Evolutionary conservation across 2,113 vertebrate genomes (phyloP).

Genomic region (Mobula hypostoma): DNA sequence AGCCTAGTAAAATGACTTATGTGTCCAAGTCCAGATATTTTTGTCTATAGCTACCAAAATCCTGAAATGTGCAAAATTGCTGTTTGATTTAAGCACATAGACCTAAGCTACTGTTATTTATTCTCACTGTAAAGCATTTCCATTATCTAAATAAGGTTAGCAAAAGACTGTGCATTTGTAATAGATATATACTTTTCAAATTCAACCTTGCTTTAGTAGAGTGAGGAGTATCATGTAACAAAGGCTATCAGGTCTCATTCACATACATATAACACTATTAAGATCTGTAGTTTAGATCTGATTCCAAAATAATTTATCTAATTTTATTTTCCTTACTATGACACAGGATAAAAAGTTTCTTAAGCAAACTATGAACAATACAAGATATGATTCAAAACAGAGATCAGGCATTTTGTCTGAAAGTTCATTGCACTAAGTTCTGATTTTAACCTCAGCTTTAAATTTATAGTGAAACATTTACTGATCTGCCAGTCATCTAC

Average conservation of each 20-base stretch:
- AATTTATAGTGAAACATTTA: neutral
- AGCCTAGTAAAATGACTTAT: neutral
- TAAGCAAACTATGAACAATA: neutral
- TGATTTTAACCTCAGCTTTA: neutral
- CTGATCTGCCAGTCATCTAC: neutral
- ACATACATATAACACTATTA: neutral
- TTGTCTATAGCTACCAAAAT: neutral
- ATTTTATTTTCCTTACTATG: neutral
- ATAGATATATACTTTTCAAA: too few relatives aligned
- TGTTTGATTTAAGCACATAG: neutral
- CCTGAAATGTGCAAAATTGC: neutral
- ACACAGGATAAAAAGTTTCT: conserved; percentile 7
- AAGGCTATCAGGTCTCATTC: neutral
- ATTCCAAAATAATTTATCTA: neutral
- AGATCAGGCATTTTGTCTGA: neutral
- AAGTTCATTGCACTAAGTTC: neutral
- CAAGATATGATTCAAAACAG: neutral
- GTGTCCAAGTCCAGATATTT: neutral
- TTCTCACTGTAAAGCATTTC: neutral
- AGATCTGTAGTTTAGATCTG: neutral
- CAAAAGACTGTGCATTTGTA: neutral
- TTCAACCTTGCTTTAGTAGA: neutral
- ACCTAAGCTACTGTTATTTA: neutral
- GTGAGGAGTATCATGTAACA: neutral
- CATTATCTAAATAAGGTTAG: neutral